Evolutionary conservation across 2,113 vertebrate species (phyloP).

Genomic region (Heliornis fulica): DNA sequence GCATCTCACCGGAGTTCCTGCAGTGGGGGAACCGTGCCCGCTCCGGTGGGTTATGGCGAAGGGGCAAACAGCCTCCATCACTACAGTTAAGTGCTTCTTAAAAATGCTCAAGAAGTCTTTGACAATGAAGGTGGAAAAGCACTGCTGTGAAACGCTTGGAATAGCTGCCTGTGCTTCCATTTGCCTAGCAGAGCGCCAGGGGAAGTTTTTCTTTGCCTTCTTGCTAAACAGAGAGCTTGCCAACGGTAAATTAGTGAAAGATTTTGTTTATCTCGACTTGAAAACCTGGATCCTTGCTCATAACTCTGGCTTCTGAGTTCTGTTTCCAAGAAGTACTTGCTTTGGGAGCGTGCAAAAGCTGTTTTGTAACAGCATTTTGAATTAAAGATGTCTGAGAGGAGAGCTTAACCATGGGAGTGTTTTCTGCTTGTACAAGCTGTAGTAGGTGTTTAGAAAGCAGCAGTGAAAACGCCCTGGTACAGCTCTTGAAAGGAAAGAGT

Average conservation of each 20-base stretch:
- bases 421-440: not conserved
- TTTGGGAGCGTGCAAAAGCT: conserved; percentile 23
- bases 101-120: not conserved
- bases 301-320: not conserved
- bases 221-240: conserved; percentile 15
- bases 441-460: conserved; percentile 11
- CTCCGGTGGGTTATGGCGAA: not conserved
- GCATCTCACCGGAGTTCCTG: not conserved
- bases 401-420: not conserved
- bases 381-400: not conserved
- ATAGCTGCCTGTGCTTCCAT: not conserved
- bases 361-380: conserved; percentile 31
- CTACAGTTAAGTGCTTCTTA: not conserved
- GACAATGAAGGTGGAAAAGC: not conserved
- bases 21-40: not conserved
- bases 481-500: not conserved
- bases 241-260: conserved; percentile 8
- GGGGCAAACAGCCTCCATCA: not conserved
- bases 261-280: not conserved
- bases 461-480: not conserved
- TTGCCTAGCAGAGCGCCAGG: not conserved
- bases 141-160: not conserved
- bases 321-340: conserved; percentile 12
- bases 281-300: not conserved
- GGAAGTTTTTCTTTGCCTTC: conserved; percentile 4